These are phyloP conservation scores for Botrylloides violaceus DNA, from an alignment of 23 tunicate genomes.

Conservation along the genomic window DNA sequence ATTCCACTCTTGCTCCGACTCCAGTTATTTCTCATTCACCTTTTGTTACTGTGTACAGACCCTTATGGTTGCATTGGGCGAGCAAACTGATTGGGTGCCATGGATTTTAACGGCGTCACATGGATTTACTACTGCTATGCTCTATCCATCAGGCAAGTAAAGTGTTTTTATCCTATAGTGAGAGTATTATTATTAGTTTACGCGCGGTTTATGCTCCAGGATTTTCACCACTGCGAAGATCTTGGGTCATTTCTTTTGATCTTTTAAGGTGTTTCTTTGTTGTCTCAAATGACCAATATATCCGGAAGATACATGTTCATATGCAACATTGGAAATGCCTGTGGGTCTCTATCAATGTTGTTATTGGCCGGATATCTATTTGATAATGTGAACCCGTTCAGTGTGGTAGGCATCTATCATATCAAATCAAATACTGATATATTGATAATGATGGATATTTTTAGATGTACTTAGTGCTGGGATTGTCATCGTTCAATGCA, in stretches of 20 bases:
- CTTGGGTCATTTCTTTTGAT: too few species aligned
- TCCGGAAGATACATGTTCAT: constrained; percentile 82
- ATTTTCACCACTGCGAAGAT: too few species aligned
- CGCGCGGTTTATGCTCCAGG: too few species aligned
- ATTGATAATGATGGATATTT: not conserved
- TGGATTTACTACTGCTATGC: not conserved
- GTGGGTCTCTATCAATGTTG: constrained; percentile 66
- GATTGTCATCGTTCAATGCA: not conserved
- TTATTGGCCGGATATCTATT: constrained; percentile 67
- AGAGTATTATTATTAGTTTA: too few species aligned
- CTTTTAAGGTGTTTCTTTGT: constrained; percentile 83
- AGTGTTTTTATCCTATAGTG: too few species aligned
- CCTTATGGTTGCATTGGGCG: not conserved
- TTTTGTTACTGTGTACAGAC: not conserved
- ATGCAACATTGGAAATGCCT: constrained; percentile 82
- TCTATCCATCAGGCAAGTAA: not conserved
- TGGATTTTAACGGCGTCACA: not conserved
- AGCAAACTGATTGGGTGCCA: not conserved
- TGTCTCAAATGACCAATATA: constrained; percentile 72
- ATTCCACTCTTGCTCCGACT: too few species aligned
- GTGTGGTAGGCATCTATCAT: constrained; percentile 40
- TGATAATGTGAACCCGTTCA: constrained; percentile 41
- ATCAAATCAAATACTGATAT: not conserved
- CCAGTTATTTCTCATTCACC: too few species aligned
- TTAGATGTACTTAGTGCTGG: not conserved